Evolutionary conservation across 2,888 invertebrate species (phyloP).

Genomic region (Augiades crinisus): DNA sequence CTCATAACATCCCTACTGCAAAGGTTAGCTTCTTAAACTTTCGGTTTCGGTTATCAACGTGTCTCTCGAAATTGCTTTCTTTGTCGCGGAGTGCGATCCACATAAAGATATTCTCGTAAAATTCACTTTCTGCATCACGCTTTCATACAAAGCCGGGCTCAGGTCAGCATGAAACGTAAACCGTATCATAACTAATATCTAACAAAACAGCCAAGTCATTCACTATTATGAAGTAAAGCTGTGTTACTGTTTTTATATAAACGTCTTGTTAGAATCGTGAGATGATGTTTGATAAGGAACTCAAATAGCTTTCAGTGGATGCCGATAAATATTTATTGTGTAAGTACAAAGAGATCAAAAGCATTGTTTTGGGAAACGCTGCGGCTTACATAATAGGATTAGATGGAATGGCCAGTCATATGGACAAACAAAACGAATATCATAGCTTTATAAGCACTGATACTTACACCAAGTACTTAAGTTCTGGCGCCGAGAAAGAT

Average conservation of each 20-base stretch:
- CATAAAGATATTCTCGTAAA: conserved; percentile 41
- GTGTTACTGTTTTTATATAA: conserved; percentile 50
- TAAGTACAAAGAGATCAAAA: conserved; percentile 32
- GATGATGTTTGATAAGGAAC: conserved; percentile 54
- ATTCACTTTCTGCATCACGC: conserved; percentile 62
- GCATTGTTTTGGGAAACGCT: conserved; percentile 23
- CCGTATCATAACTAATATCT: conserved; percentile 46
- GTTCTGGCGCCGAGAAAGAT: too few species aligned
- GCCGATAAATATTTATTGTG: conserved; percentile 52
- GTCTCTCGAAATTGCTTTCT: conserved; percentile 49
- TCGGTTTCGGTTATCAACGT: conserved; percentile 57
- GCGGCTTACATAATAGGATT: conserved; percentile 10
- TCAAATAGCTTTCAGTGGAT: conserved; percentile 46
- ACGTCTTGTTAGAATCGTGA: conserved; percentile 67
- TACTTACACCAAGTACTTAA: too few species aligned
- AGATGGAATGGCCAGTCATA: not conserved
- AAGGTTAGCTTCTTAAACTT: conserved; percentile 48
- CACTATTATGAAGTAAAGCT: conserved; percentile 50
- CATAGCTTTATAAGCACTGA: too few species aligned
- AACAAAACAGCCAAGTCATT: conserved; percentile 52
- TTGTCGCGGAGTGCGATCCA: conserved; percentile 40
- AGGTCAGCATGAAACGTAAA: conserved; percentile 30
- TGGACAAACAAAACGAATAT: too few species aligned
- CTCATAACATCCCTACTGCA: not conserved
- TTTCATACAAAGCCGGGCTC: conserved; percentile 27